Evolutionary conservation across 2,113 vertebrate genomes (phyloP).

Genomic region (Ageneiosus marmoratus): DNA sequence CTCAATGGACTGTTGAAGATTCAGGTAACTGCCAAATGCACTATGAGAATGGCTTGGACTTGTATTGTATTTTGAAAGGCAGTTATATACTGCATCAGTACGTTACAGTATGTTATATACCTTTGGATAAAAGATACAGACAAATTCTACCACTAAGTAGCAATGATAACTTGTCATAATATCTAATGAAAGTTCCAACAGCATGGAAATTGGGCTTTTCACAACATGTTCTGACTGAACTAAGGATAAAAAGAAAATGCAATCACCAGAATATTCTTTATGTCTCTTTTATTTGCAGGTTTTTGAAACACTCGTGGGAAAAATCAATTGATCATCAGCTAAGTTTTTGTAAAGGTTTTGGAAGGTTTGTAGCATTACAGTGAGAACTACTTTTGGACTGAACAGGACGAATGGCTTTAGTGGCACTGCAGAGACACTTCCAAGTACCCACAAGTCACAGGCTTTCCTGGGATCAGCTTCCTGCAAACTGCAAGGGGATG

Average conservation of each 20-base stretch:
- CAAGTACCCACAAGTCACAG: background rate
- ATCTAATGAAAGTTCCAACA: background rate
- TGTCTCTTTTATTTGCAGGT: constrained; percentile 2
- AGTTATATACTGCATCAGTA: too few relatives aligned
- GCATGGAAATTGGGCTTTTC: background rate
- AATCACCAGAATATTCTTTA: background rate
- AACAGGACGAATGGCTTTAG: background rate
- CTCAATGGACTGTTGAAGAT: background rate
- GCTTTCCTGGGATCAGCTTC: background rate
- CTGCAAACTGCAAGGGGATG: background rate
- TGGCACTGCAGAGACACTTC: background rate
- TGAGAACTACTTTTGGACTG: background rate
- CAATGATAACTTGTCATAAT: background rate
- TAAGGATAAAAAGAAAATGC: background rate
- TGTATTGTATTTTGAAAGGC: background rate
- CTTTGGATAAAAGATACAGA: background rate
- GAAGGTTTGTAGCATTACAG: background rate
- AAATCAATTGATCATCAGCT: background rate
- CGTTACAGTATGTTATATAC: background rate
- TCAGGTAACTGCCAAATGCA: background rate
- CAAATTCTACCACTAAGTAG: background rate
- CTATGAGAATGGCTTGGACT: background rate
- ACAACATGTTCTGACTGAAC: background rate
- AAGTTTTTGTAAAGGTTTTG: background rate
- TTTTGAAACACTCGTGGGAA: background rate